These are phyloP conservation scores for Marasmarcha lunaedactyla DNA, from an alignment of 2,888 invertebrate species.

Conservation along the genomic window DNA sequence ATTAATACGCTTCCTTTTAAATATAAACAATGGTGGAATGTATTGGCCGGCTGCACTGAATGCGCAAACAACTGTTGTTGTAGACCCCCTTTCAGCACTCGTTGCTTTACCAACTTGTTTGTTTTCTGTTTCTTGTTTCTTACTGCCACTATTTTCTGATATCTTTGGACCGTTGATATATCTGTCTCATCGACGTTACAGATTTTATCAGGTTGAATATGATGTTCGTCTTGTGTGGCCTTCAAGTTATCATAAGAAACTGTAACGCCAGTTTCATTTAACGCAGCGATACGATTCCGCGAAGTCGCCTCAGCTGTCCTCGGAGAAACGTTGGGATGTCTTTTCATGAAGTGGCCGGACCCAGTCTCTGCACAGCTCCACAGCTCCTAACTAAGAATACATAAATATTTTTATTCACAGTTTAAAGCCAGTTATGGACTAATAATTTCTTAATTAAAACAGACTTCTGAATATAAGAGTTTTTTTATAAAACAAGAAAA, in stretches of 20 bases:
- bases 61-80: constrained; percentile 15
- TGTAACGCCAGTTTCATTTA: constrained; percentile 9
- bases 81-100: constrained; percentile 12
- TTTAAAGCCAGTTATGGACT: no score
- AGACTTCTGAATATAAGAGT: no score
- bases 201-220: constrained; percentile 11
- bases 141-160: constrained; percentile 14
- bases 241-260: constrained; percentile 6
- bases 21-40: constrained; percentile 15
- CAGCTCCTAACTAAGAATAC: no score
- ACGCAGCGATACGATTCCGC: constrained; percentile 12
- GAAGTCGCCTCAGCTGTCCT: constrained; percentile 16
- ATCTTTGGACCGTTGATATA: constrained; percentile 6
- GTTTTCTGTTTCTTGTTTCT: constrained; percentile 13
- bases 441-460: no score
- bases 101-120: constrained; percentile 13
- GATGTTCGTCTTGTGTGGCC: constrained; percentile 4
- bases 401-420: no score
- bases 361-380: no score
- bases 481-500: no score
- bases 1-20: constrained; percentile 14
- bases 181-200: constrained; percentile 15
- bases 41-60: constrained; percentile 11
- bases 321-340: constrained; percentile 13
- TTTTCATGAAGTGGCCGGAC: constrained; percentile 15